Evolutionary conservation across 2,888 invertebrate species (phyloP).

Genomic region (Coecobrya sp.): DNA sequence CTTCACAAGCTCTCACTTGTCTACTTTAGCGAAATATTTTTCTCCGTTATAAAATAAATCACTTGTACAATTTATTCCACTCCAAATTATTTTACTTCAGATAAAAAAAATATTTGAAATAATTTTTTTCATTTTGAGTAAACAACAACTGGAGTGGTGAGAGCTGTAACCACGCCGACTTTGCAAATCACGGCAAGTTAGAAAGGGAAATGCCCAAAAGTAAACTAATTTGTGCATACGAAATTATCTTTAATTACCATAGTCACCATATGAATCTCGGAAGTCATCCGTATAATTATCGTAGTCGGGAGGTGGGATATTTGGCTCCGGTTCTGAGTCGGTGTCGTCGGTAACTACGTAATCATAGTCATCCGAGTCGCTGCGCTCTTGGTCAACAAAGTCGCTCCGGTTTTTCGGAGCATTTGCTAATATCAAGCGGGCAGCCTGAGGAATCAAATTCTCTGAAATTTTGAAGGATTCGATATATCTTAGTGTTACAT

Average conservation of each 20-base stretch:
- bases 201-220: too few relatives aligned
- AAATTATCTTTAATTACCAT: constrained; percentile 85
- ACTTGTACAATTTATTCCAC: too few relatives aligned
- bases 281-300: constrained; percentile 83
- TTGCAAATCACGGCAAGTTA: too few relatives aligned
- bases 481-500: constrained; percentile 28
- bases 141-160: too few relatives aligned
- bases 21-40: neutral
- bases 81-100: too few relatives aligned
- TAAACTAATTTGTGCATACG: too few relatives aligned
- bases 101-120: too few relatives aligned
- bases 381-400: constrained; percentile 80
- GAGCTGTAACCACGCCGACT: too few relatives aligned
- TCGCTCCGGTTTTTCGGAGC: constrained; percentile 79
- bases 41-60: neutral
- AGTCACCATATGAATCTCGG: constrained; percentile 85
- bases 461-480: constrained; percentile 79
- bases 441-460: constrained; percentile 86
- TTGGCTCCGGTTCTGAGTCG: constrained; percentile 78
- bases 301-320: constrained; percentile 82
- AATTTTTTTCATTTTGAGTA: too few relatives aligned
- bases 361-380: constrained; percentile 83
- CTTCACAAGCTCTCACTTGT: neutral
- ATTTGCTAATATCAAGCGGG: constrained; percentile 84
- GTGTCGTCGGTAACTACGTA: constrained; percentile 80